A percentile compares a stretch with the other conserved stretches of the same genome.
phyloP scores from a whole-genome alignment of 35 echinoderm and acorn worm species.

The Acanthaster planci region DNA sequence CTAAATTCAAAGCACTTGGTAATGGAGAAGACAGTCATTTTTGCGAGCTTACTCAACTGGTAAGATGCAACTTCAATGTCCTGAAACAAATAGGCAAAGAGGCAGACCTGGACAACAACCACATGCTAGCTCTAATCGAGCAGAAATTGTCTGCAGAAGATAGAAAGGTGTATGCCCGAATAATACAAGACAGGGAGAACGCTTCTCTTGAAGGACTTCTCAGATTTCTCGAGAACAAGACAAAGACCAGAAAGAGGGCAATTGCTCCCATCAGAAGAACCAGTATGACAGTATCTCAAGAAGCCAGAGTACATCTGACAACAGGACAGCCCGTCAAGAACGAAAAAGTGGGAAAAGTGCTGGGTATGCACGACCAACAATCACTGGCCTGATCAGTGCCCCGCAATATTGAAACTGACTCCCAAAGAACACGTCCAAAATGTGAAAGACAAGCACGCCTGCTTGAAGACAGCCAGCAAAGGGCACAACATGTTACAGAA shows the following conservation, averaged over 20 bases:
- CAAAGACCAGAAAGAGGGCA: background rate
- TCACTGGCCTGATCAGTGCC: background rate
- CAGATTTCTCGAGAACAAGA: background rate
- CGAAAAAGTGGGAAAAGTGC: too few relatives aligned
- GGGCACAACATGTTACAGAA: background rate
- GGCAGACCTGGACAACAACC: too few relatives aligned
- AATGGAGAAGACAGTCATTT: too few relatives aligned
- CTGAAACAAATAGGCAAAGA: too few relatives aligned
- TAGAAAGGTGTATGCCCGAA: too few relatives aligned
- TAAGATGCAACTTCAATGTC: too few relatives aligned
- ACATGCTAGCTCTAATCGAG: too few relatives aligned
- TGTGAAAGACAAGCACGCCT: background rate
- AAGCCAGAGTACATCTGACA: background rate
- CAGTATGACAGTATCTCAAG: background rate
- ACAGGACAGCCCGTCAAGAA: background rate
- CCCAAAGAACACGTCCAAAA: background rate
- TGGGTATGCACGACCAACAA: too few relatives aligned
- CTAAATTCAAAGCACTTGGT: too few relatives aligned
- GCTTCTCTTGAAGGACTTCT: background rate
- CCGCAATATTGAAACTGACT: background rate
- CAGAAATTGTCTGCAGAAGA: too few relatives aligned
- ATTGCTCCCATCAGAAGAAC: background rate
- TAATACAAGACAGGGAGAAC: too few relatives aligned
- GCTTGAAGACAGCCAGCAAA: background rate
- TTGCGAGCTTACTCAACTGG: too few relatives aligned